Conservation (phyloP, 2,888 invertebrate species). For the Conops quadrifasciatus region DNA sequence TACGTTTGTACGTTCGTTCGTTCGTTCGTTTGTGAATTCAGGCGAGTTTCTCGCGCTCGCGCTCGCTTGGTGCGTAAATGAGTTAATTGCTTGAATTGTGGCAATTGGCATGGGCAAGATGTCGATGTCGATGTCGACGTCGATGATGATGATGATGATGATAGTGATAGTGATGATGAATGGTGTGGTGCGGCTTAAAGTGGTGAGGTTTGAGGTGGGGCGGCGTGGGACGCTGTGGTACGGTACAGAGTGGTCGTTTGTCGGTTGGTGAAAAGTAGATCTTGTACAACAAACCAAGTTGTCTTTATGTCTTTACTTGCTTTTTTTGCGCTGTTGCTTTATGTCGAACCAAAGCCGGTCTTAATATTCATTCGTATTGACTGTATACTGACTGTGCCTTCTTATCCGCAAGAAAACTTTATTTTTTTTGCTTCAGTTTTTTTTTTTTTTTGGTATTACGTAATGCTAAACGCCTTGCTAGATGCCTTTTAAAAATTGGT, state of each 20-base stretch:
- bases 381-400: background rate
- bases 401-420: constrained; percentile 2
- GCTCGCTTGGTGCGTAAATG: constrained; percentile 11
- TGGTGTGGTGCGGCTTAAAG: background rate
- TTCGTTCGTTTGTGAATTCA: background rate
- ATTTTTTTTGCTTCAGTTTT: constrained; percentile 8
- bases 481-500: background rate
- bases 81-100: constrained; percentile 22
- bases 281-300: constrained; percentile 11
- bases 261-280: constrained; percentile 6
- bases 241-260: background rate
- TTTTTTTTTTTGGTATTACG: constrained; percentile 18
- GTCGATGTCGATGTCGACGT: too few relatives aligned
- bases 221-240: background rate
- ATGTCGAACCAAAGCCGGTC: constrained; percentile 15
- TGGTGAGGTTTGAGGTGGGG: background rate
- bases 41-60: background rate
- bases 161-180: background rate
- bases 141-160: background rate
- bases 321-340: background rate
- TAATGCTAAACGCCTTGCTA: constrained; percentile 20
- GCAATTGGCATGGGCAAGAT: constrained; percentile 1
- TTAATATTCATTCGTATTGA: background rate
- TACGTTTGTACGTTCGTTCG: background rate
- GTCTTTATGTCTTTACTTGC: constrained; percentile 8